phyloP scores from a whole-genome alignment of 2,888 invertebrate species.

The Salticus scenicus region DNA sequence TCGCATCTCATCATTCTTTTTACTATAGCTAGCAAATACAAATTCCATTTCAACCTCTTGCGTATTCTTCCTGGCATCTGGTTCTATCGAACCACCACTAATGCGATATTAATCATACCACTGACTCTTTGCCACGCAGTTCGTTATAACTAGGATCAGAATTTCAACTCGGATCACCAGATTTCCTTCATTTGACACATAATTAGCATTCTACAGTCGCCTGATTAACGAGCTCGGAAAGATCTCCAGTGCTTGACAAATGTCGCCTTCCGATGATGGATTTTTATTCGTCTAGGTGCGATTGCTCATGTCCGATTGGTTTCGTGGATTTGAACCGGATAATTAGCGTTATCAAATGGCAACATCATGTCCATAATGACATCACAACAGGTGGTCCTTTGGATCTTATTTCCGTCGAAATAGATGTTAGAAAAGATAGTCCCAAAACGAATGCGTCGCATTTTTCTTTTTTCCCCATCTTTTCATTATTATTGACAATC shows the following conservation, averaged over 20 bases:
- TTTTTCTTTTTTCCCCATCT: background rate
- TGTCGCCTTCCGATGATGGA: slow-evolving; percentile 8
- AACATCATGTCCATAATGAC: slow-evolving; percentile 14
- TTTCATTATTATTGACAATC: background rate
- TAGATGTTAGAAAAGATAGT: slow-evolving; percentile 4
- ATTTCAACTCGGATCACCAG: slow-evolving; percentile 56
- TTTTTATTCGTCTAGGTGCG: slow-evolving; percentile 11
- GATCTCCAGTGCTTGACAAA: background rate
- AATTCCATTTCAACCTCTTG: slow-evolving; percentile 11
- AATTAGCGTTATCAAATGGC: slow-evolving; percentile 12
- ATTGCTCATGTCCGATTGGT: slow-evolving; percentile 15
- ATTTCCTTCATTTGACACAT: slow-evolving; percentile 65
- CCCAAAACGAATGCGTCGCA: background rate
- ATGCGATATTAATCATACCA: slow-evolving; percentile 66
- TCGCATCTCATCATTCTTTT: background rate
- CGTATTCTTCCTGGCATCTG: slow-evolving; percentile 24
- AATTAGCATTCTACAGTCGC: slow-evolving; percentile 45
- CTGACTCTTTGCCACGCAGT: slow-evolving; percentile 1
- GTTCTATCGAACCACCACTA: slow-evolving; percentile 18
- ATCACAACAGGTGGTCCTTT: slow-evolving; percentile 10
- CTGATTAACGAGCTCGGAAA: slow-evolving; percentile 9
- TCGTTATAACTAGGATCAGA: slow-evolving; percentile 39
- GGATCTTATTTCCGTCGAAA: background rate
- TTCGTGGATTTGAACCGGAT: slow-evolving; percentile 3
- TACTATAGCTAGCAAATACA: background rate